Percentiles rank a stretch among this genome's conserved stretches.
Evolutionary conservation across 1,140 invertebrate species (phyloP).

Genomic region (Sitobion miscanthi): DNA sequence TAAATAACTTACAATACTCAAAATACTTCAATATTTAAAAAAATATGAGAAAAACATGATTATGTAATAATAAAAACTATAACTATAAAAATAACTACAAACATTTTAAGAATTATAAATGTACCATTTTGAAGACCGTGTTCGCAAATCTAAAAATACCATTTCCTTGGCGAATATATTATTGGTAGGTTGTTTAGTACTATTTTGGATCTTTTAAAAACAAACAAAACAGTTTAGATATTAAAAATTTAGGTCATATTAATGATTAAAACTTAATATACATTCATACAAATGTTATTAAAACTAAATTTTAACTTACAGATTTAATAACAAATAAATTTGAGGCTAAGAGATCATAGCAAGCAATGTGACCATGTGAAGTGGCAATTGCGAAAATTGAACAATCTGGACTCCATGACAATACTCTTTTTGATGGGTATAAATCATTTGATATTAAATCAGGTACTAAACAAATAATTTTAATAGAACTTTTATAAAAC

Average conservation of each 20-base stretch:
- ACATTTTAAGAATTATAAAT: background rate
- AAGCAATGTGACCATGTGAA: conserved; percentile 43
- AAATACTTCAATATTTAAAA: background rate
- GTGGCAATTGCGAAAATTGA: conserved; percentile 50
- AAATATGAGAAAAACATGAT: background rate
- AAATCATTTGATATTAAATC: conserved; percentile 43
- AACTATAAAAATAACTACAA: background rate
- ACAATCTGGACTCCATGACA: conserved; percentile 52
- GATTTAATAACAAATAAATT: conserved; percentile 52
- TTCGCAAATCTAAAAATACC: conserved; percentile 38
- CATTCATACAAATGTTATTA: background rate
- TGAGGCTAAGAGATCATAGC: conserved; percentile 41
- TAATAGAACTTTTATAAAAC: background rate
- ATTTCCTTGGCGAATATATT: conserved; percentile 31
- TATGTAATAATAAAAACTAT: background rate
- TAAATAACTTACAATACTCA: background rate
- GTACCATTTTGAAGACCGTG: conserved; percentile 50
- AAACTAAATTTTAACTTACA: conserved; percentile 22
- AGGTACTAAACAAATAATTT: conserved; percentile 44
- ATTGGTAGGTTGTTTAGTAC: conserved; percentile 29
- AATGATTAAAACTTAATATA: background rate
- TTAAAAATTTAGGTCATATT: background rate
- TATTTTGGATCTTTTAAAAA: conserved; percentile 24
- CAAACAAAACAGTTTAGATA: background rate
- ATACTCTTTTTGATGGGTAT: conserved; percentile 52